These are phyloP conservation scores for Charaxes varanes DNA, from an alignment of 1,140 invertebrate genomes.

Conservation along the genomic window DNA sequence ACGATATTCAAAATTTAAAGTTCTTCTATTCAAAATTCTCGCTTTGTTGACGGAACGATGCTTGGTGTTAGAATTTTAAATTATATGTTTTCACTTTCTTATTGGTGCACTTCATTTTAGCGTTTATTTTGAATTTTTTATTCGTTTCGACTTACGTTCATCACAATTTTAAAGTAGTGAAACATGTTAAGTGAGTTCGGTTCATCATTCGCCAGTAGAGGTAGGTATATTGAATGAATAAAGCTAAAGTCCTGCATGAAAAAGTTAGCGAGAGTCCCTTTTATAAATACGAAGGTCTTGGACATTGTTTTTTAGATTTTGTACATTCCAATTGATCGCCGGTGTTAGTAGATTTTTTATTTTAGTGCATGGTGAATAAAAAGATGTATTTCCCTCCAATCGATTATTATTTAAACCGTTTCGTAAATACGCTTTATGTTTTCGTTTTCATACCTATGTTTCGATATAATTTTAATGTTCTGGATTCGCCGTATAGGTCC, in stretches of 20 bases:
- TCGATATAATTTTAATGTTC: conserved; percentile 16
- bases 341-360: not conserved
- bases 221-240: conserved; percentile 31
- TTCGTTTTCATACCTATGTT: conserved; percentile 15
- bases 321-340: not conserved
- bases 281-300: not conserved
- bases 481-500: conserved; percentile 34
- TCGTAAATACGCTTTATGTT: conserved; percentile 15
- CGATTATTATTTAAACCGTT: conserved; percentile 9
- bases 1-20: conserved; percentile 50
- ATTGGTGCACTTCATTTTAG: conserved; percentile 60
- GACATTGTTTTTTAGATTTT: conserved; percentile 8
- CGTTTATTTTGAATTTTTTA: conserved; percentile 49
- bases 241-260: conserved; percentile 44
- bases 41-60: conserved; percentile 56
- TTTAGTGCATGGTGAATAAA: conserved; percentile 27
- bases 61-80: conserved; percentile 62
- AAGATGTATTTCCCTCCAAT: not conserved
- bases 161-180: conserved; percentile 16
- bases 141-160: conserved; percentile 22
- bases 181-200: conserved; percentile 22
- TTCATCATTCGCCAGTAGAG: conserved; percentile 48
- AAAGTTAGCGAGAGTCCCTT: conserved; percentile 13
- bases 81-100: conserved; percentile 59
- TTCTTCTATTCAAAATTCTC: conserved; percentile 54